Evolutionary conservation across 2,888 invertebrate genomes (phyloP).

Genomic region (Crepidodera aurea): DNA sequence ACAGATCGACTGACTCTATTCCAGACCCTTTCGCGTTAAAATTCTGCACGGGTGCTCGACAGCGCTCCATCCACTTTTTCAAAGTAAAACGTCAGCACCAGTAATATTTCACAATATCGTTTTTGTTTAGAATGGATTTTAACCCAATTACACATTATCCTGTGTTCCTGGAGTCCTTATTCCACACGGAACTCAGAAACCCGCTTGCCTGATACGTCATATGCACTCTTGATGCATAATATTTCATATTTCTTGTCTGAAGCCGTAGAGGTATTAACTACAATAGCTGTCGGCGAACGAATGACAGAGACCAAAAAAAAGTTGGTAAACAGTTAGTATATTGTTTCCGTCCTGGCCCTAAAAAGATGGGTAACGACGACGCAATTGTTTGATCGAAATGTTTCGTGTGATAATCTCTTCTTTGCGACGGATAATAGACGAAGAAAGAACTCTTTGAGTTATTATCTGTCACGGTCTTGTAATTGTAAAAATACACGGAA

Average conservation of each 20-base stretch:
- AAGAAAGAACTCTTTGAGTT: no score
- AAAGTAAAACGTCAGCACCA: conserved; percentile 28
- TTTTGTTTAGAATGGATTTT: conserved; percentile 21
- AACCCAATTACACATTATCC: conserved; percentile 25
- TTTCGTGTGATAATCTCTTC: not conserved
- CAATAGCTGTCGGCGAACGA: not conserved
- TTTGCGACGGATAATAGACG: no score
- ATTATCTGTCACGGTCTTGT: no score
- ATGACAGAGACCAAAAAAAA: not conserved
- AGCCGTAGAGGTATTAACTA: not conserved
- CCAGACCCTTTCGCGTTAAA: conserved; percentile 10
- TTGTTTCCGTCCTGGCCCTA: not conserved
- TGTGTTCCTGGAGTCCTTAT: conserved; percentile 26
- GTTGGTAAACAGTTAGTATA: conserved; percentile 7
- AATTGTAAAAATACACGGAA: no score
- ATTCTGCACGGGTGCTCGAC: not conserved
- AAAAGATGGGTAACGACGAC: not conserved
- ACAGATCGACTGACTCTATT: conserved; percentile 6
- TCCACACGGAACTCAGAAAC: conserved; percentile 9
- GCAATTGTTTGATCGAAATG: not conserved
- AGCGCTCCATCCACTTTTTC: conserved; percentile 8
- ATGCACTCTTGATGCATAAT: conserved; percentile 17
- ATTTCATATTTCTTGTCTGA: conserved; percentile 12
- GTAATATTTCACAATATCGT: conserved; percentile 26
- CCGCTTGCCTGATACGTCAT: not conserved